phyloP scores from a whole-genome alignment of 2,888 invertebrate species.

The Meliscaeva auricollis region DNA sequence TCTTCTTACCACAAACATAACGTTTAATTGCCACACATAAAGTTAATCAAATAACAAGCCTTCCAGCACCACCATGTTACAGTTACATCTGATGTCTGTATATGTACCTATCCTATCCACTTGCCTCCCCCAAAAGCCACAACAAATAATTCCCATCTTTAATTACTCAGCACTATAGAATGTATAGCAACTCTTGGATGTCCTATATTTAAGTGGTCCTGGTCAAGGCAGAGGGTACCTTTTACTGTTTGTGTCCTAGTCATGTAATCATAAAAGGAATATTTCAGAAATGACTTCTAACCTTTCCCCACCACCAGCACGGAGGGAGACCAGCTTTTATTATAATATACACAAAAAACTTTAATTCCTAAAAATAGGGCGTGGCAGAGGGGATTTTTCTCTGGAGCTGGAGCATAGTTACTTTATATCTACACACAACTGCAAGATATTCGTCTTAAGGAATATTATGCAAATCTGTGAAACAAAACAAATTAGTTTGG shows the following conservation, averaged over 20 bases:
- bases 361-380: conserved; percentile 45
- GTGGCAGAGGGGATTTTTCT: conserved; percentile 34
- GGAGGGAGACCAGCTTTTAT: neutral
- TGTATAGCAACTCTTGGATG: conserved; percentile 9
- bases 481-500: conserved; percentile 75
- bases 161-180: conserved; percentile 37
- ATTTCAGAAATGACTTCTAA: conserved; percentile 46
- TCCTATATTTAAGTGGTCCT: conserved; percentile 60
- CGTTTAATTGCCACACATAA: conserved; percentile 71
- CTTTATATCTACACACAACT: conserved; percentile 4
- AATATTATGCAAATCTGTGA: conserved; percentile 73
- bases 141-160: conserved; percentile 35
- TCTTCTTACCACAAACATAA: conserved; percentile 41
- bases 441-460: conserved; percentile 69
- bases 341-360: conserved; percentile 17
- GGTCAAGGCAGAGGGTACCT: conserved; percentile 56
- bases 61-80: conserved; percentile 26
- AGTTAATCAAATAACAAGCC: conserved; percentile 63
- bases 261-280: conserved; percentile 66
- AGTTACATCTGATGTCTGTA: neutral
- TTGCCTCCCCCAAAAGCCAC: neutral
- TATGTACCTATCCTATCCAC: neutral
- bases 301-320: neutral
- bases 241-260: conserved; percentile 7
- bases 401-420: conserved; percentile 28